Evolutionary conservation across 2,797 vertebrate species (phyloP).

Genomic region (Lithobates pipiens): DNA sequence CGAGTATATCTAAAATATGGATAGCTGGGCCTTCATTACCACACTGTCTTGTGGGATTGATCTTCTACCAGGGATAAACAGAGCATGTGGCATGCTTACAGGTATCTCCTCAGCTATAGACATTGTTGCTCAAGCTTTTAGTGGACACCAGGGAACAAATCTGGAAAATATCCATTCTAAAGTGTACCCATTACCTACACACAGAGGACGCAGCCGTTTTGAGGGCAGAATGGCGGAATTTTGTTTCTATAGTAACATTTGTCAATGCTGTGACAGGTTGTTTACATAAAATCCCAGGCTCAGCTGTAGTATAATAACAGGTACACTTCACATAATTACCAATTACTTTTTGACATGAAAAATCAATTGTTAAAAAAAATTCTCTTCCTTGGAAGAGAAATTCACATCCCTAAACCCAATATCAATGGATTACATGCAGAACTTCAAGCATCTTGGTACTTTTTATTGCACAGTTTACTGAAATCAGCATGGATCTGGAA

Average conservation of each 20-base stretch:
- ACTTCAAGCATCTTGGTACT: neutral
- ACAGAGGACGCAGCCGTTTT: neutral
- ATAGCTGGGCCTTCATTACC: constrained; percentile 15
- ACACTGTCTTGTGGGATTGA: constrained; percentile 26
- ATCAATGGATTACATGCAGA: neutral
- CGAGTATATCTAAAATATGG: constrained; percentile 46
- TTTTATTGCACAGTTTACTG: constrained; percentile 34
- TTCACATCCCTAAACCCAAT: constrained; percentile 1
- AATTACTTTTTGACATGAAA: neutral
- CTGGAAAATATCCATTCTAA: neutral
- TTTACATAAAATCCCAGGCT: neutral
- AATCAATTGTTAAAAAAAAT: neutral
- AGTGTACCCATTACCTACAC: neutral
- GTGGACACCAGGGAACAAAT: neutral
- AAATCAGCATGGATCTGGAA: neutral
- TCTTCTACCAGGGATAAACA: constrained; percentile 33
- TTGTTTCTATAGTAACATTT: neutral
- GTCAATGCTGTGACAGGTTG: too few relatives aligned
- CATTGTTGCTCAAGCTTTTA: neutral
- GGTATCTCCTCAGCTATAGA: neutral
- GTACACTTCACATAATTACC: neutral
- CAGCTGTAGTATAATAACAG: neutral
- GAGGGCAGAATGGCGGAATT: neutral
- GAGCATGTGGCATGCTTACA: constrained; percentile 5
- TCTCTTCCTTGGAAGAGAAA: neutral